These are phyloP conservation scores for Hipposideros larvatus DNA, from an alignment of 2,797 vertebrate genomes.

Conservation along the genomic window DNA sequence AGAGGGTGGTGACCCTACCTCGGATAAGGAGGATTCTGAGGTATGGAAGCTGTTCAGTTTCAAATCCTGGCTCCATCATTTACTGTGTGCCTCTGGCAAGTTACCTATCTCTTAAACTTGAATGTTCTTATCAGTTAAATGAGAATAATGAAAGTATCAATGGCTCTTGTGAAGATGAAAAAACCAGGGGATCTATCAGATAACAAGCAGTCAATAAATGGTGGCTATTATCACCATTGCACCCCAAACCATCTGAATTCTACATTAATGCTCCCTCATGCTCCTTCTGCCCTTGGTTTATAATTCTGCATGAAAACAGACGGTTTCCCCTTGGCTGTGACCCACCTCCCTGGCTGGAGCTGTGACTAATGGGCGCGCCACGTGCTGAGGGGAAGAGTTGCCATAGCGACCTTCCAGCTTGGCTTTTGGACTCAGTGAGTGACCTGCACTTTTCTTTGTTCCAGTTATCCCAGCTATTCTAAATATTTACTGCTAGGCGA, in stretches of 20 bases:
- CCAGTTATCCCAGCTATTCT: constrained; percentile 9
- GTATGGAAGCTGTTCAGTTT: not conserved
- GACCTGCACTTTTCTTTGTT: not conserved
- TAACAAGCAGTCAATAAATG: not conserved
- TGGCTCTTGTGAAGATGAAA: not conserved
- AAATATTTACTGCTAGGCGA: constrained; percentile 28
- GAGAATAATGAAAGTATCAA: not conserved
- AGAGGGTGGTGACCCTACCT: not conserved
- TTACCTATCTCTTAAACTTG: not conserved
- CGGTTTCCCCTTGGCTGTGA: not conserved
- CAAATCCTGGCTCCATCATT: not conserved
- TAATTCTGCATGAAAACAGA: not conserved
- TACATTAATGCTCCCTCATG: not conserved
- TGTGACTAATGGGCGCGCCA: not conserved
- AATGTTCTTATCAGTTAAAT: not conserved
- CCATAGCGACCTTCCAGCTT: constrained; percentile 65
- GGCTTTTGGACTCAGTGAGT: not conserved
- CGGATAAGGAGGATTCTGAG: not conserved
- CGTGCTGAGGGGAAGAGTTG: not conserved
- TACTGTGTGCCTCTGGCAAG: not conserved
- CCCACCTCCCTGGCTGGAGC: not conserved
- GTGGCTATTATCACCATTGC: no score
- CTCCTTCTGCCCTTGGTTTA: not conserved
- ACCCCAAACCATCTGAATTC: not conserved
- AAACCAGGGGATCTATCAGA: not conserved